phyloP scores from a whole-genome alignment of 2,888 invertebrate species.

The Chydorus sphaericus region DNA sequence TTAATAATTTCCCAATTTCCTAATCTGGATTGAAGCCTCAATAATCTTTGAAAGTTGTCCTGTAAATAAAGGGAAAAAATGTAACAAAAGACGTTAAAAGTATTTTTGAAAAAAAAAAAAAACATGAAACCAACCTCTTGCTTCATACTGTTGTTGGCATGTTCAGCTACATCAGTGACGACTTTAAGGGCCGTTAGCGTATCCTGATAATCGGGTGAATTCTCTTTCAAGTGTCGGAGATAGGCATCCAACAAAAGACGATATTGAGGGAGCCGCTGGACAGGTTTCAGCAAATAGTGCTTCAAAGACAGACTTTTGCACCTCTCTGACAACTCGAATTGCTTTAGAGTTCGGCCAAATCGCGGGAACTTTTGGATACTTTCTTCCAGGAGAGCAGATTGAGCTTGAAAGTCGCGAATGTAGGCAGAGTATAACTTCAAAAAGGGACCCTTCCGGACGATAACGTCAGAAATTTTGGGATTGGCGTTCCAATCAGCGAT shows the following conservation, averaged over 20 bases:
- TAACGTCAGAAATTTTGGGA: conserved; percentile 37
- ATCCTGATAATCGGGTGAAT: conserved; percentile 40
- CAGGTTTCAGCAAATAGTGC: conserved; percentile 50
- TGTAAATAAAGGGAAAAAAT: conserved; percentile 21
- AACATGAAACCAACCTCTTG: conserved; percentile 32
- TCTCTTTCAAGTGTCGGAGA: conserved; percentile 34
- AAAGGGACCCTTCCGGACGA: conserved; percentile 42
- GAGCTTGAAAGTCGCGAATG: conserved; percentile 38
- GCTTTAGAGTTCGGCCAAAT: conserved; percentile 33
- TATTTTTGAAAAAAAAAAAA: neutral
- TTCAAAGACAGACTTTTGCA: conserved; percentile 40
- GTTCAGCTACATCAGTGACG: conserved; percentile 40
- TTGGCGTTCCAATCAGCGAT: conserved; percentile 33
- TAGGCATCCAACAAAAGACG: conserved; percentile 44
- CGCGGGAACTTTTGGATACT: conserved; percentile 33
- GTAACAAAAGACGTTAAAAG: neutral
- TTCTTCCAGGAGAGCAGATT: conserved; percentile 34
- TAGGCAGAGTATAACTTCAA: conserved; percentile 40
- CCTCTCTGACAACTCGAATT: conserved; percentile 33
- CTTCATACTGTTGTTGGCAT: conserved; percentile 40
- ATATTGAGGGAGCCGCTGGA: conserved; percentile 51
- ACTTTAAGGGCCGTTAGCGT: conserved; percentile 39
- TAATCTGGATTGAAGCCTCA: conserved; percentile 35
- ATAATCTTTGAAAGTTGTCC: conserved; percentile 38
- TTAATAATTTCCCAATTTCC: conserved; percentile 33